These are phyloP conservation scores for Zoanthus sociatus DNA, from an alignment of 92 coral and sea anemone species.

Conservation along the genomic window DNA sequence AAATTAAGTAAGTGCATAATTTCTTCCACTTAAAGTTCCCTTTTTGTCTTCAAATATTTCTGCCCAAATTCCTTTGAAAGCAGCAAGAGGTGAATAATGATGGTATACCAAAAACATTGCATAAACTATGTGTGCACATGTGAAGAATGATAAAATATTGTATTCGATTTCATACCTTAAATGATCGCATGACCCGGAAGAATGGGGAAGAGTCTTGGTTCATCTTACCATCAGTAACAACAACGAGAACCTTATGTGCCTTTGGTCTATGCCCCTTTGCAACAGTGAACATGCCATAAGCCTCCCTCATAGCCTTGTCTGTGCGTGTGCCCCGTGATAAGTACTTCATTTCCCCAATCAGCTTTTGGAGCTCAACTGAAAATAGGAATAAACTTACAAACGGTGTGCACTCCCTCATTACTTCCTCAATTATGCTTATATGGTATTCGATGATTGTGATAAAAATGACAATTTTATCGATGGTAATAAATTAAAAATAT, in stretches of 20 bases:
- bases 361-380: neutral
- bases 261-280: neutral
- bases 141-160: no score
- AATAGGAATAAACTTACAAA: neutral
- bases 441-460: no score
- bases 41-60: no score
- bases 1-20: no score
- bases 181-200: neutral
- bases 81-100: no score
- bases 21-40: no score
- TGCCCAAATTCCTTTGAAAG: no score
- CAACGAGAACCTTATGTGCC: neutral
- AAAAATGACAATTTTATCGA: no score
- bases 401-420: neutral
- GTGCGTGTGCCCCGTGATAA: conserved; percentile 6
- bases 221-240: conserved; percentile 32
- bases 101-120: no score
- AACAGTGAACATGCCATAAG: neutral
- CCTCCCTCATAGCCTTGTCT: conserved; percentile 13
- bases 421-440: no score
- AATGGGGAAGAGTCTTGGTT: neutral
- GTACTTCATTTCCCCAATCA: conserved; percentile 3
- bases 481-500: no score
- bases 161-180: neutral
- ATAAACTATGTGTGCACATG: no score